Percentiles rank a stretch among this genome's conserved stretches.
These are phyloP conservation scores for Luffia ferchaultella DNA, from an alignment of 2,888 invertebrate genomes.

Conservation along the genomic window DNA sequence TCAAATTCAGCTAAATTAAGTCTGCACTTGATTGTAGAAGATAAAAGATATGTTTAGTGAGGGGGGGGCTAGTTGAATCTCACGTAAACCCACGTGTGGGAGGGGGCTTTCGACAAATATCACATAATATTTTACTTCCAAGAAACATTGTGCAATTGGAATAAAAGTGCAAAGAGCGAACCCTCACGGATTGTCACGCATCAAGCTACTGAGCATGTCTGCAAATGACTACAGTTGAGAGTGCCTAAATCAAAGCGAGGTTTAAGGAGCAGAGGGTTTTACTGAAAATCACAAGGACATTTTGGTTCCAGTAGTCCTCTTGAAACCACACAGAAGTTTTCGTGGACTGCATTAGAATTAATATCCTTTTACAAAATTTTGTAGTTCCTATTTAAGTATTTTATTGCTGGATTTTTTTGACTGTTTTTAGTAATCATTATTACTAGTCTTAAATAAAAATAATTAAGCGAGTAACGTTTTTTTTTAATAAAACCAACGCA, in stretches of 20 bases:
- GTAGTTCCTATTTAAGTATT: constrained; percentile 1
- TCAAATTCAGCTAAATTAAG: no score
- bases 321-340: constrained; percentile 7
- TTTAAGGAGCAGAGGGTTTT: constrained; percentile 12
- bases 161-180: not conserved
- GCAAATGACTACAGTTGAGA: constrained; percentile 12
- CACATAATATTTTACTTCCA: not conserved
- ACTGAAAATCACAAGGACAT: constrained; percentile 12
- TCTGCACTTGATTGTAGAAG: no score
- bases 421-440: not conserved
- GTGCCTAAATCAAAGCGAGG: constrained; percentile 16
- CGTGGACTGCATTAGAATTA: constrained; percentile 10
- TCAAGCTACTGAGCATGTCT: not conserved
- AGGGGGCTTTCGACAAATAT: not conserved
- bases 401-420: not conserved
- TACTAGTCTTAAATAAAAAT: not conserved
- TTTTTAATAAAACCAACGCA: not conserved
- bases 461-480: not conserved
- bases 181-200: not conserved
- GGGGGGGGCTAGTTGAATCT: no score
- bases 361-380: constrained; percentile 7
- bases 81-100: no score
- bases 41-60: no score
- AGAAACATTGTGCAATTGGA: not conserved
- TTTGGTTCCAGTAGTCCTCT: constrained; percentile 12